Base-by-base conservation (phyloP, 2,113 vertebrate genomes). In the Pica pica region DNA sequence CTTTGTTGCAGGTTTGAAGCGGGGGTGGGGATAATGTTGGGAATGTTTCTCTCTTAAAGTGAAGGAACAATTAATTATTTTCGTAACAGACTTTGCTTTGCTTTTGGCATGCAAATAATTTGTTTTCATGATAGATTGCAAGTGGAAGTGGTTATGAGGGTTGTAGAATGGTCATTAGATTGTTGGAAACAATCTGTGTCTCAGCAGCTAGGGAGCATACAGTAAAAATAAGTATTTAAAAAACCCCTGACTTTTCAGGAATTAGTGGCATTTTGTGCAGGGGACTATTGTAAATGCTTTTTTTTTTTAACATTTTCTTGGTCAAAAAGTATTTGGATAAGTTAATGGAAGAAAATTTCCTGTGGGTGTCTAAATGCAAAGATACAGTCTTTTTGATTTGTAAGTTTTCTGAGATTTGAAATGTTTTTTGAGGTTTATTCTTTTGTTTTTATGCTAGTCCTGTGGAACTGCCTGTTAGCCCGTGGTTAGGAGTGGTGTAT, bases 401-500 rank as follows among this genome's bases (percentile, higher is more conserved):
- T 23, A 78, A 10, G 30, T 77, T 60, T 59, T 74, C 24, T 6
- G 22, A 59, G 37, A 68, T 82, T 31, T 47, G 15, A 53, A 52
- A n/a, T 64, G 44, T 76, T 90, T 76, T 73, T 17, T 85, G 78
- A 53, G 57, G 35, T 68, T 78, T 89, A 41, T 56, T 91, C 10
- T 73, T 73, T 46, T 67, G 42, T 2, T 86, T 81, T 81, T 55
- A 1, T 71, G 35, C 22, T 79, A 10, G 13, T 87, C 13, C 47
- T 8, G 2, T 60, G 35, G 33, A 59, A 47, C 35, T 89, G 44
- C 19, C 49, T 60, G 21, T 75, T 89, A 71, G 30, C 11, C 21
- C 0, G 0, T 68, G 46, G 17, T 79, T 59, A 27, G 5, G 24
- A 64, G 37, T 35, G 24, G 13, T 10, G 20, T 27, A 8, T 73